Evolutionary conservation across 1,140 invertebrate genomes (phyloP), one percentile per base, ranked within the genome.

Genomic region (Scaptomyza graminum): DNA sequence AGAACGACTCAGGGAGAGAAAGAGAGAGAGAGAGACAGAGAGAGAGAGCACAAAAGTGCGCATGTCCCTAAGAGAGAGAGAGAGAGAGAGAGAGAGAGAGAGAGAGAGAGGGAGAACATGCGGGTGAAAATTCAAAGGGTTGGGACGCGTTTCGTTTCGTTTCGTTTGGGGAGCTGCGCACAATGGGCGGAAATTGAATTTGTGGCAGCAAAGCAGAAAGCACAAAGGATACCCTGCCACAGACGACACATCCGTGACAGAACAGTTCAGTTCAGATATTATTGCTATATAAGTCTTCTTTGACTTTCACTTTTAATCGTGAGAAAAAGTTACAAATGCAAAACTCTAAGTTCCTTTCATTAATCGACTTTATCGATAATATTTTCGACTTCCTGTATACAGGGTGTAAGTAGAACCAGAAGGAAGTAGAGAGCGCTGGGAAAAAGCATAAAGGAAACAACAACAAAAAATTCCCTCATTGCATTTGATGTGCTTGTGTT

Each of bases 131-230:
- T 3, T n/a, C n/a, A 16, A 28, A 39, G 41, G 44, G 44, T 34
- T 18, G 31, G 13, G 37, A 25, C 28, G n/a, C n/a, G n/a, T n/a
- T n/a, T n/a, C n/a, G n/a, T n/a, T n/a, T n/a, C n/a, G 61, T 59
- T 57, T 64, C 47, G 11, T 52, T 57, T 64, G 16, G 65, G 66
- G 76, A 76, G 67, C 79, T 83, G 79, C 83, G 83, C 83, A 87
- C 83, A 87, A 87, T 73, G 83, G 76, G 83, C 83, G 83, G 83
- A 87, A 87, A 87, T 87, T 87, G 75, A 88, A 88, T 87, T 87
- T 87, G 83, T 74, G 83, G 83, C 83, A 82, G 47, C n/a, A 66
- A 68, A 73, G 67, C 59, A 72, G 82, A 75, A 65, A 57, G 65
- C 18, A n/a, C n/a, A n/a, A n/a, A n/a, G n/a, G n/a, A n/a, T n/a